Evolutionary conservation across 2,888 invertebrate species (phyloP), one percentile per base, ranked within the genome.

Genomic region (Hipparchia sbordonii): DNA sequence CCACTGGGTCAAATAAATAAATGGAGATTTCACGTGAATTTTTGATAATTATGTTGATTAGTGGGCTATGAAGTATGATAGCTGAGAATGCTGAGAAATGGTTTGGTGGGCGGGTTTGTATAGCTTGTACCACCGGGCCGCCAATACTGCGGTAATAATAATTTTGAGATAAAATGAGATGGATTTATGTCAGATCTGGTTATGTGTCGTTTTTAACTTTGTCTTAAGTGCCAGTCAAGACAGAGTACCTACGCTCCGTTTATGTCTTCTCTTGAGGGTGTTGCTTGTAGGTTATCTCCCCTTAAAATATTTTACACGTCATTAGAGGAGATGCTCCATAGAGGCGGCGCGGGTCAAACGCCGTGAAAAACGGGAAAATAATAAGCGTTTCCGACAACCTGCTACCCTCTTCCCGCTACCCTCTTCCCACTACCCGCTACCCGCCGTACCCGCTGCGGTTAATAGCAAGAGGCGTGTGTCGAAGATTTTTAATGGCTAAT

Each of bases 351-450:
- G 83, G 89, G 87, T 88, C 89, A 89, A 87, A 87, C 83, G 81
- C 86, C 87, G 88, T 87, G 89, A 88, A 91, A 90, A 89, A 86
- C 84, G 85, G 85, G 85, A 87, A 88, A 89, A 87, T 89, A 87
- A 89, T 87, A 82, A 81, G 82, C 84, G 76, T 77, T 76, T 5
- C 71, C 74, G 72, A 10, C 52, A 2, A 10, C 48, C 48, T 6
- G 48, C 48, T 39, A 39, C 39, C 39, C 39, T 39, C 39, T 39
- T 4, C 39, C 39, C 39, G 39, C 39, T 39, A 39, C 39, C 39
- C 39, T 4, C 39, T 39, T 4, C 39, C 39, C 39, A 5, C 39
- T 39, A 39, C 39, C 39, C 39, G 39, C 39, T 39, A 39, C 39
- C 39, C 39, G 39, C 62, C 8, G 61, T 70, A 74, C 75, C 72